These are phyloP conservation scores for Trachops cirrhosus DNA, from an alignment of 2,797 vertebrate genomes.

Conservation along the genomic window DNA sequence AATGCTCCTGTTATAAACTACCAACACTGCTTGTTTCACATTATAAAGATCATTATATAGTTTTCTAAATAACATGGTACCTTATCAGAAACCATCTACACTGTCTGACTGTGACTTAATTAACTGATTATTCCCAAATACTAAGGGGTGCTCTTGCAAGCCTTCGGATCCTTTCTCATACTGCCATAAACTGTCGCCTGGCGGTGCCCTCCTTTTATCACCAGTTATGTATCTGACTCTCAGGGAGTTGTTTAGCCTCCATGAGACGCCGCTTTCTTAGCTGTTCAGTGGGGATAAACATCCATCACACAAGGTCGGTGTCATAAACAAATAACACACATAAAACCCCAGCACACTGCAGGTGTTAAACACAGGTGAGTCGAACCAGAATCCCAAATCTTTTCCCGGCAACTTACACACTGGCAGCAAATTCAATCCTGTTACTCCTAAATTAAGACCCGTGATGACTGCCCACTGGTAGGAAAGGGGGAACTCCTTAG, in stretches of 20 bases:
- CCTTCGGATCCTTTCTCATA: neutral
- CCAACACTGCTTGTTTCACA: neutral
- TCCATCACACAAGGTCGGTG: neutral
- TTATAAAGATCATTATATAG: neutral
- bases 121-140: neutral
- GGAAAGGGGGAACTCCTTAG: neutral
- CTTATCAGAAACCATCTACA: neutral
- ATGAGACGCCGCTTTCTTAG: neutral
- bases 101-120: neutral
- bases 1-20: neutral
- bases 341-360: neutral
- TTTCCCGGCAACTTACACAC: neutral
- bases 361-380: neutral
- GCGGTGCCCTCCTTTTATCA: neutral
- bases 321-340: neutral
- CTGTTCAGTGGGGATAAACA: neutral
- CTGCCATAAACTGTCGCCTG: neutral
- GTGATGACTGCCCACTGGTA: neutral
- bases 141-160: neutral
- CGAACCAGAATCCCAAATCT: neutral
- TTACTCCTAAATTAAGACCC: neutral
- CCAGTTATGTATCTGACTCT: neutral
- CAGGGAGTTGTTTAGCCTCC: neutral
- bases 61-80: constrained; percentile 1
- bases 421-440: neutral